A percentile compares a stretch with the other conserved stretches of the same genome.
phyloP scores from a whole-genome alignment of 2,888 invertebrate species.

The Sphaerophoria rueppellii region DNA sequence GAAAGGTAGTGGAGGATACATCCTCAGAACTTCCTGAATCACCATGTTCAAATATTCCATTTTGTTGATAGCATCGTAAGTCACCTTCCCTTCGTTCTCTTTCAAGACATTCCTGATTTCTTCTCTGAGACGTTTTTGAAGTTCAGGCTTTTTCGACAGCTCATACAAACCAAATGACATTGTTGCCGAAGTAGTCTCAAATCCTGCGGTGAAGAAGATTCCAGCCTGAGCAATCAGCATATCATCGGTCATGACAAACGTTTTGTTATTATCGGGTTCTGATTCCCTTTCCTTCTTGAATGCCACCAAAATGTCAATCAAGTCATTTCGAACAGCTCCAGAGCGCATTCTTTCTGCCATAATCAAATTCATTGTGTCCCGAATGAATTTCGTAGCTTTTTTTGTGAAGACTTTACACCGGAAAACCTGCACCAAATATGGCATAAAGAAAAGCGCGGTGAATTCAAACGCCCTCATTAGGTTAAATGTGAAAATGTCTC shows the following conservation, averaged over 20 bases:
- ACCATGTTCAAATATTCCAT: conserved; percentile 83
- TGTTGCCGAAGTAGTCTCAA: conserved; percentile 81
- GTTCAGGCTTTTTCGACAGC: conserved; percentile 80
- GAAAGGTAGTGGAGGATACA: conserved; percentile 81
- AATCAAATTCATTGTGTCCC: conserved; percentile 80
- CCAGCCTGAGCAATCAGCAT: conserved; percentile 80
- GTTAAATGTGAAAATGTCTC: conserved; percentile 75
- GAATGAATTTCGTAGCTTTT: conserved; percentile 79
- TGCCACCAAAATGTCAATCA: conserved; percentile 83
- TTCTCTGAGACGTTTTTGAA: conserved; percentile 80
- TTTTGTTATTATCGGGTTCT: conserved; percentile 72
- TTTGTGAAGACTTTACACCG: conserved; percentile 77
- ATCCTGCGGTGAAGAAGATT: conserved; percentile 80
- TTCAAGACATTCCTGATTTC: conserved; percentile 81
- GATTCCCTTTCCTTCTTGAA: conserved; percentile 77
- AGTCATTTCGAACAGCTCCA: conserved; percentile 81
- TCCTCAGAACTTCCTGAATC: conserved; percentile 79
- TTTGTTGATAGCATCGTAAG: conserved; percentile 81
- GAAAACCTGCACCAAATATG: conserved; percentile 77
- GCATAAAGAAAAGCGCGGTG: conserved; percentile 78
- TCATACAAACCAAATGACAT: conserved; percentile 82
- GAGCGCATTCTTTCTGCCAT: conserved; percentile 81
- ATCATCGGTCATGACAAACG: conserved; percentile 76
- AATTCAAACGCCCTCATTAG: conserved; percentile 77
- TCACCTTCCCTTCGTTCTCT: conserved; percentile 79